Conservation (phyloP, 2,113 vertebrate genomes). For the Dicaeum eximium region DNA sequence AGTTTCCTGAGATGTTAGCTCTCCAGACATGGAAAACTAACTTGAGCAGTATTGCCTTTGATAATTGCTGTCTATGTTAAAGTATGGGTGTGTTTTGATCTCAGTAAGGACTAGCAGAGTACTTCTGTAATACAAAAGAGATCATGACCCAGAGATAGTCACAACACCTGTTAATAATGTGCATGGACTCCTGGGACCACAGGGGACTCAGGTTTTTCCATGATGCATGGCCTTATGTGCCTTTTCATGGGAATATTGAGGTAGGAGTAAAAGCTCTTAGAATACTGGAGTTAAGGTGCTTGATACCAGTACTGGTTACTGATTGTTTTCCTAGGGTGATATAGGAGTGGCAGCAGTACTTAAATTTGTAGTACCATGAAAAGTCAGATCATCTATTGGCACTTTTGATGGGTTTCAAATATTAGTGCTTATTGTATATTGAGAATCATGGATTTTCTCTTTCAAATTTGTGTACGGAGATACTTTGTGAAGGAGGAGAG, state of each 20-base stretch:
- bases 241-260: background rate
- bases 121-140: background rate
- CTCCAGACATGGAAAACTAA: background rate
- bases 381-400: background rate
- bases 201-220: background rate
- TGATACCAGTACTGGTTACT: background rate
- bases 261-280: background rate
- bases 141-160: background rate
- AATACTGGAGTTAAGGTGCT: background rate
- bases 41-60: background rate
- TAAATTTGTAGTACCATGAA: background rate
- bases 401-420: background rate
- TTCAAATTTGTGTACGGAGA: background rate
- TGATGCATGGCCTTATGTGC: background rate
- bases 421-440: background rate
- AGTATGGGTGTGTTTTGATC: background rate
- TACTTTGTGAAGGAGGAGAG: background rate
- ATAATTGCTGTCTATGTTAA: background rate
- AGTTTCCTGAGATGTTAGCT: background rate
- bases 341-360: background rate
- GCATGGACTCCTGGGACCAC: background rate
- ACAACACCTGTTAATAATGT: background rate
- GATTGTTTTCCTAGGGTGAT: background rate
- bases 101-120: background rate
- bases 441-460: background rate